Evolutionary conservation across 2,113 vertebrate genomes (phyloP), one percentile per base, ranked within the genome.

Genomic region (Ciconia stormi): DNA sequence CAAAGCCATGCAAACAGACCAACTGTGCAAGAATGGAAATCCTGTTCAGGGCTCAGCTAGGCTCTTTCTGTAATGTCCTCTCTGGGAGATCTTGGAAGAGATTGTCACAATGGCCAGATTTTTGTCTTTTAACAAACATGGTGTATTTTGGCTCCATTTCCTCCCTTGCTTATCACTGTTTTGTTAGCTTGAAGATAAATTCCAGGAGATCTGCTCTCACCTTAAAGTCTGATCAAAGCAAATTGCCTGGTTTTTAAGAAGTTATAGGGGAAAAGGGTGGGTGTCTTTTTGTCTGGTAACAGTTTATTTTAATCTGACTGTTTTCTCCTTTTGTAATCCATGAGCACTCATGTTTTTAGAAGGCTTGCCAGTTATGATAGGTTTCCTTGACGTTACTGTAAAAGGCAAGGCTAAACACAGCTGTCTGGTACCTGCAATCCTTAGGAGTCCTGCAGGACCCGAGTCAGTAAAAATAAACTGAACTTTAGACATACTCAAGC

Each of bases 231-330:
- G 95, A 96, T 97, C 83, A 97, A 96, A 96, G 92, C 77, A 76
- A 96, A 72, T 70, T 91, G 88, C 42, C 6, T 5, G 38, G 25
- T 89, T 96, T 84, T 29, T 62, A 95, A 93, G 76, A 85, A 80
- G 38, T 91, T 94, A 82, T 65, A 85, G 78, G 87, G 96, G 93
- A 30, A 90, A 91, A 96, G 94, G 70, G 90, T 95, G 91, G 88
- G 69, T 86, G 67, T 88, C 82, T 65, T 94, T 98, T 96, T 95
- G 93, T 97, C 97, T 97, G 50, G 66, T 96, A 94, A 97, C 89
- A 95, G 97, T 97, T 98, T 98, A 97, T 97, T 98, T 98, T 97
- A 97, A 95, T 94, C 88, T 87, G 87, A 61, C 83, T 76, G 71
- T 94, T 98, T 98, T 97, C 92, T 95, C 93, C 95, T 94, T 97